Evolutionary conservation across 2,888 invertebrate species (phyloP), one percentile per base, ranked within the genome.

Genomic region (Trisateles emortualis): DNA sequence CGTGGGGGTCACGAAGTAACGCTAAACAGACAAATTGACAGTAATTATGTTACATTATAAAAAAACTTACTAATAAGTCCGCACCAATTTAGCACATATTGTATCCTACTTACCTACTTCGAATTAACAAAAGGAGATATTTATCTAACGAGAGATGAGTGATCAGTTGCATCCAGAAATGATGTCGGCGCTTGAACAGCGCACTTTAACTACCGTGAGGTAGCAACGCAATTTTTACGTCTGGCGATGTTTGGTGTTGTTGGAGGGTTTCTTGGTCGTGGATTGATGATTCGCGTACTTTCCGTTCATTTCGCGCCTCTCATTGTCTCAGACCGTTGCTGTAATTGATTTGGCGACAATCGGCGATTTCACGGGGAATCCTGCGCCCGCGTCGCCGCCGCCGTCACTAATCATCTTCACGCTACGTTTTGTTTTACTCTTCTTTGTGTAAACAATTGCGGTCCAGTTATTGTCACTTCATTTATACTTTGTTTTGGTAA

Each of bases 331-430:
- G 17, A 56, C 56, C 50, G 53, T 52, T 51, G 49, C 24, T 44
- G 16, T 56, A 52, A 72, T 64, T 72, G 66, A 69, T 72, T 65
- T 22, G 48, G 36, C 36, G 55, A 59, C 55, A 62, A 68, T 60
- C 38, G 50, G 10, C 22, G 19, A 57, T 62, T 38, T 59, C 46
- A 42, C 33, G 69, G 69, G 73, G 70, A 72, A 53, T 62, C 41
- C 59, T 43, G 14, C 5, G 22, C 16, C n/a, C 16, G 32, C 10
- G 14, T 10, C 33, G 5, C 38, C 40, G 40, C 36, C 19, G 11
- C 47, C 56, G 49, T 33, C 42, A 55, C 52, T 59, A 60, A 52
- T 60, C 33, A 32, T 24, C 35, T 51, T 16, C 47, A 40, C 36
- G 47, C 43, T 35, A 44, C 33, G 39, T 47, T 56, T 26, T 24